A percentile compares a stretch with the other conserved stretches of the same genome.
Evolutionary conservation across 2,113 vertebrate genomes (phyloP).

Genomic region (Narcine bancroftii): DNA sequence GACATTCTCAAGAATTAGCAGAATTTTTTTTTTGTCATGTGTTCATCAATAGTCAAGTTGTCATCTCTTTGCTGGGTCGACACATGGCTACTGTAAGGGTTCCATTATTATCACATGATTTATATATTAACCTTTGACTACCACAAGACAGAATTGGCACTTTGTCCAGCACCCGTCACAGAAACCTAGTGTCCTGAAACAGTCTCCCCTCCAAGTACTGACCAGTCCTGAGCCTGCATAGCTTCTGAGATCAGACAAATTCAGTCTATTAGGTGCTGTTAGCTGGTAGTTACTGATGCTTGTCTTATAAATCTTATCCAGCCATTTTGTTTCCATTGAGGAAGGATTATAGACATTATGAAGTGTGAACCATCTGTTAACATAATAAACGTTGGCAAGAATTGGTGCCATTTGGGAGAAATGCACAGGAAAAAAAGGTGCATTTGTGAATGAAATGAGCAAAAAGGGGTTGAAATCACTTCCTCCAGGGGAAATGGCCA

Average conservation of each 20-base stretch:
- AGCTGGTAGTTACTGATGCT: not conserved
- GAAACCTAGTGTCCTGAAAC: no score
- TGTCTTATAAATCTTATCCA: not conserved
- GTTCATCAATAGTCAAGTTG: not conserved
- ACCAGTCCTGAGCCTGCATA: no score
- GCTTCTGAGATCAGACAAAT: no score
- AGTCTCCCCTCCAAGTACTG: no score
- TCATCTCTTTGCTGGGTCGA: no score
- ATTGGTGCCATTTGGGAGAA: not conserved
- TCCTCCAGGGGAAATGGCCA: not conserved
- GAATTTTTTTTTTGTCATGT: not conserved
- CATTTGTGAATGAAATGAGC: not conserved
- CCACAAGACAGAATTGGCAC: no score
- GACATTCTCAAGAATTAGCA: not conserved
- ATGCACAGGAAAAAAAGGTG: not conserved
- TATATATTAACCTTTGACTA: no score
- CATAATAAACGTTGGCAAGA: not conserved
- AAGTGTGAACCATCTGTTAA: no score
- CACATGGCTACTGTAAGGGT: no score
- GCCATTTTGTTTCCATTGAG: not conserved
- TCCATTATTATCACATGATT: no score
- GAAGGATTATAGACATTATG: not conserved
- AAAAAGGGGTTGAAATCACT: not conserved
- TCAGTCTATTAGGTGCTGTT: no score
- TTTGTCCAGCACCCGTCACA: no score